Evolutionary conservation across 2,888 invertebrate genomes (phyloP).

Genomic region (Neria commutata): DNA sequence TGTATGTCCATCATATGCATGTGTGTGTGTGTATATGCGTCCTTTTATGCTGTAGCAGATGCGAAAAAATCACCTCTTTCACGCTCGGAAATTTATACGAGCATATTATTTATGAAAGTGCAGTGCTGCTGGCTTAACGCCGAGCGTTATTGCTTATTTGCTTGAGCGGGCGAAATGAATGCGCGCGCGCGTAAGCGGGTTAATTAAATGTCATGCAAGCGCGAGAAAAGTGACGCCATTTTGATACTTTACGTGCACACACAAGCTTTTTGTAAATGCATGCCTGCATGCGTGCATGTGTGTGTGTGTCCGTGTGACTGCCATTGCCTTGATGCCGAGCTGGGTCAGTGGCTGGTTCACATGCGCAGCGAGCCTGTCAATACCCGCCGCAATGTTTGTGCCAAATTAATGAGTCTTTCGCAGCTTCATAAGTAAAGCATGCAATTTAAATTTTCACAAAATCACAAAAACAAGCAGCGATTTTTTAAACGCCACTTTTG

Average conservation of each 20-base stretch:
- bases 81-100: too few relatives aligned
- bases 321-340: too few relatives aligned
- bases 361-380: too few relatives aligned
- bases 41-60: too few relatives aligned
- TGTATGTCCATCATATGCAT: too few relatives aligned
- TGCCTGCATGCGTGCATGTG: conserved; percentile 5
- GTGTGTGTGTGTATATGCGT: too few relatives aligned
- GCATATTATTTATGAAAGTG: too few relatives aligned
- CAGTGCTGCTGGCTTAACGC: too few relatives aligned
- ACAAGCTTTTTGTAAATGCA: too few relatives aligned
- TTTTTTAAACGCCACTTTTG: too few relatives aligned
- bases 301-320: conserved; percentile 7
- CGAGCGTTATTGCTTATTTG: not conserved
- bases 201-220: conserved; percentile 57
- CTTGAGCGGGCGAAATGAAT: not conserved
- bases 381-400: not conserved
- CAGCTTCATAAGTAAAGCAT: conserved; percentile 53
- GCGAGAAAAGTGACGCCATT: conserved; percentile 56
- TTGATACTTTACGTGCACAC: conserved; percentile 47
- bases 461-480: not conserved
- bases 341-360: not conserved
- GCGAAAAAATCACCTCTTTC: too few relatives aligned
- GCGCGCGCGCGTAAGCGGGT: conserved; percentile 33
- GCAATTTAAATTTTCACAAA: conserved; percentile 55
- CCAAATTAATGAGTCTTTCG: conserved; percentile 3